Conservation (phyloP, 2,113 vertebrate species). For the Ochotona princeps region DNA sequence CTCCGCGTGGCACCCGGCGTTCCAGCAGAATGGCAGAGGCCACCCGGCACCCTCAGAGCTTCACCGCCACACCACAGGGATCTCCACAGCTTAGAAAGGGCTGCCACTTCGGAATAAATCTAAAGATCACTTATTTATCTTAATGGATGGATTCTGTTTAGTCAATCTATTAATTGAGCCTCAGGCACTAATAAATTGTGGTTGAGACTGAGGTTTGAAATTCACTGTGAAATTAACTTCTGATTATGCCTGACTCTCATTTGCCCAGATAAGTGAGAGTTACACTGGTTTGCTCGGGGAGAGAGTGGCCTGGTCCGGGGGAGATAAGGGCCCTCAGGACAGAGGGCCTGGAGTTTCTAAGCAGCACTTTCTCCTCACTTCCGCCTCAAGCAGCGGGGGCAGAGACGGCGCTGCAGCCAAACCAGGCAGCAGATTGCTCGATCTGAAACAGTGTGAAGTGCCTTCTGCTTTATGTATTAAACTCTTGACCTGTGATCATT, state of each 20-base stretch:
- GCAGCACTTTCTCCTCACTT: neutral
- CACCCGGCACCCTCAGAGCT: neutral
- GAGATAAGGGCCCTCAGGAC: conserved; percentile 59
- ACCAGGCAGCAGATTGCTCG: neutral
- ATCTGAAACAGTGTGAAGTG: conserved; percentile 33
- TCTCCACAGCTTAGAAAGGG: neutral
- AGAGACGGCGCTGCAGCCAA: neutral
- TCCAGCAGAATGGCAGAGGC: neutral
- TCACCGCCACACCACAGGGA: neutral
- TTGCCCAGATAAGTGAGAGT: conserved; percentile 62
- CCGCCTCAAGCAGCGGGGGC: neutral
- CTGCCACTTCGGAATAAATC: neutral
- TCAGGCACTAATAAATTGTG: conserved; percentile 9
- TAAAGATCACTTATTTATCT: conserved; percentile 9
- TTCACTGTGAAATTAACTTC: conserved; percentile 61
- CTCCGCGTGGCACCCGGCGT: neutral
- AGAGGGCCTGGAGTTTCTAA: neutral
- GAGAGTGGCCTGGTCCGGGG: conserved; percentile 33
- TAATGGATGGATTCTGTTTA: conserved; percentile 29
- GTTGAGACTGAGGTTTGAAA: conserved; percentile 34
- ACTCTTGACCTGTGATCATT: conserved; percentile 73
- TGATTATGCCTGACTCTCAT: neutral
- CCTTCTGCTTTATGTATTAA: conserved; percentile 68
- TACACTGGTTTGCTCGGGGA: conserved; percentile 30
- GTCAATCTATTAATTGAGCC: neutral